Base-by-base conservation (phyloP, 2,888 invertebrate genomes). In the Yponomeuta evonymella region DNA sequence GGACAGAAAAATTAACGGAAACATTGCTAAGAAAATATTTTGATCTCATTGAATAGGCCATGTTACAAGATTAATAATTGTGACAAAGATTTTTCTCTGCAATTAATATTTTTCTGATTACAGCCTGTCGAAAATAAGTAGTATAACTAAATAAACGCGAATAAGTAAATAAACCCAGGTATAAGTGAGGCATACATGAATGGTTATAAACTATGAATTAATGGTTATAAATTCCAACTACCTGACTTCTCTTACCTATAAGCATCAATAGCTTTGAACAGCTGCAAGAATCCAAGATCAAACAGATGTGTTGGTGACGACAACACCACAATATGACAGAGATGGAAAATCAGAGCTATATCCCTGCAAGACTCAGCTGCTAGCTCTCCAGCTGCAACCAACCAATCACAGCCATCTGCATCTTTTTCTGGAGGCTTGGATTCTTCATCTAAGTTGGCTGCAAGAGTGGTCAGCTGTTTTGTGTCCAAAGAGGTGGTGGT, bases 201-300 rank as follows among this genome's bases (percentile, higher is more conserved):
- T 43, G 43, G 9, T 33, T 33, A 33, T 33, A 33, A 33, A 33
- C 33, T 33, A 33, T 33, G 23, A 23, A 23, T 23, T 23, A 23
- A 23, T 23, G 23, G 23, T 23, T 23, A 23, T 23, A 23, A 23
- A 23, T 23, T 23, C 23, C 23, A 23, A 23, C 23, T 23, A 23
- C 23, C 23, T 43, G 3, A 1, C 43, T 43, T 43, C 5, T 43
- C 77, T 83, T 83, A 96, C 96, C 97, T 94, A 73, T 96, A 94
- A 63, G 93, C 93, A 88, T 97, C 97, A 72, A 97, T 89, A 71
- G 96, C 95, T 86, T 96, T 95, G 80, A 97, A 96, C 72, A 97
- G 90, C 79, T 96, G 95, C 69, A 97, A 89, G 78, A 96, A 95
- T 76, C 95, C 96, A 30, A 96, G 93, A 88, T 98, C 98, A 89